Base-by-base conservation (phyloP, 2,797 vertebrate genomes). In the Chelon auratus region DNA sequence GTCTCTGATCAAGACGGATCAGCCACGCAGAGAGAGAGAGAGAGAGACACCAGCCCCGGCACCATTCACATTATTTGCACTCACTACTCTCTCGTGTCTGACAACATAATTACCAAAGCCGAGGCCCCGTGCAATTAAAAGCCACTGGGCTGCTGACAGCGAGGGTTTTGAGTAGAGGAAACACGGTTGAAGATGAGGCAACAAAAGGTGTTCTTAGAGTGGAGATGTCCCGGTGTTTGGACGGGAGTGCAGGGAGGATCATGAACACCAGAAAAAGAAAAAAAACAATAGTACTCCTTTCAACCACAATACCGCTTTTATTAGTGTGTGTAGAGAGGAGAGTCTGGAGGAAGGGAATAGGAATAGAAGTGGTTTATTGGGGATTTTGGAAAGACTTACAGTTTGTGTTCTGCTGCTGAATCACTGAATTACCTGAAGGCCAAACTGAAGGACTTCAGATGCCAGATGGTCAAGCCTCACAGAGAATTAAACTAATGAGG, bases 41-140 rank as follows among this genome's bases (percentile, higher is more conserved):
- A 66, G 62, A 26, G 24, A 26, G 24, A 26, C 24, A 68, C 53
- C 63, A 53, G 73, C 26, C 53, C 18, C 70, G 52, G 72, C 18
- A 70, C 81, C 59, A 2, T 63, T 86, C 68, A 74, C 72, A 64
- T 87, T 89, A 78, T 86, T 81, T 82, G 78, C 72, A 56, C 78
- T 85, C 40, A 22, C 65, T 68, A 62, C 68, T 81, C 66, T 62
- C 68, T 62, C 24, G 69, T 40, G 33, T 81, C 80, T 90, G 91
- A 92, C 92, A 93, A 85, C 83, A 82, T 93, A 92, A 93, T 93
- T 91, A 90, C 86, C 61, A 68, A 81, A 81, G 81, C 50, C 13
- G 37, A 61, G 62, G 55, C 82, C 73, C 81, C 18, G 74, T 60
- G 72, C 91, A 93, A 93, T 94, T 93, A 92, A 93, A 87, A 86